Evolutionary conservation across 2,888 invertebrate genomes (phyloP).

Genomic region (Pseudanteris insignis): DNA sequence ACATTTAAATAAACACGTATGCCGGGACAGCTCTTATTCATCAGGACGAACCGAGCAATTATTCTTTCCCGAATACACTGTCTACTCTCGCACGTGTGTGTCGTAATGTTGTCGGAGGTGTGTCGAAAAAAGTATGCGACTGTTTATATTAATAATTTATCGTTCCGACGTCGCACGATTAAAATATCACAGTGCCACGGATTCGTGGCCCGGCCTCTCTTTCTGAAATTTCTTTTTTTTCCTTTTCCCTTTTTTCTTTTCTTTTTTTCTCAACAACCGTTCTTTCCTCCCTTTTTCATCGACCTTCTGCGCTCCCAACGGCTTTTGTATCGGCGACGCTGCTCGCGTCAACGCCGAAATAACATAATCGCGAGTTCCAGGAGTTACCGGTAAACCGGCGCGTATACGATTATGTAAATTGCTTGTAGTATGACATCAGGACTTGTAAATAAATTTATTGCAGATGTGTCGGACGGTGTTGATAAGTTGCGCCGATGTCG

Average conservation of each 20-base stretch:
- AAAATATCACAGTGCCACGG: conserved; percentile 35
- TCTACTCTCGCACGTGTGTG: conserved; percentile 22
- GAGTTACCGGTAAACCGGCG: conserved; percentile 36
- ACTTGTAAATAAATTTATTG: conserved; percentile 47
- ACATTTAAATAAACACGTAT: conserved; percentile 44
- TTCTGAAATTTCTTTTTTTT: not conserved
- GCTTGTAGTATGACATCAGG: conserved; percentile 44
- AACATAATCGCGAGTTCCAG: conserved; percentile 43
- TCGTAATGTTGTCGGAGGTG: conserved; percentile 43
- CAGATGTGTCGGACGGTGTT: conserved; percentile 43
- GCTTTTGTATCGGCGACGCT: too few species aligned
- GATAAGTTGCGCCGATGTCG: conserved; percentile 41
- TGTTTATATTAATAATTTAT: conserved; percentile 47
- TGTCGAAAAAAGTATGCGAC: conserved; percentile 41
- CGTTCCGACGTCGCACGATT: conserved; percentile 40
- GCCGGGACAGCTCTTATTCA: conserved; percentile 37
- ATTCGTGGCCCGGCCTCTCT: conserved; percentile 17
- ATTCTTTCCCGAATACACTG: conserved; percentile 40
- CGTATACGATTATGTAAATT: conserved; percentile 46
- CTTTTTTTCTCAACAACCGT: not conserved
- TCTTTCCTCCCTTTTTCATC: conserved; percentile 1
- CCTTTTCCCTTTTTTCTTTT: conserved; percentile 3
- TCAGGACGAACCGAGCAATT: conserved; percentile 27
- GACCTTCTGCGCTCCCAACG: not conserved
- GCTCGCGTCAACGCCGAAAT: conserved; percentile 30